A percentile compares a stretch with the other conserved stretches of the same genome.
Conservation (phyloP, 2,888 invertebrate species). For the Diarsia brunnea region DNA sequence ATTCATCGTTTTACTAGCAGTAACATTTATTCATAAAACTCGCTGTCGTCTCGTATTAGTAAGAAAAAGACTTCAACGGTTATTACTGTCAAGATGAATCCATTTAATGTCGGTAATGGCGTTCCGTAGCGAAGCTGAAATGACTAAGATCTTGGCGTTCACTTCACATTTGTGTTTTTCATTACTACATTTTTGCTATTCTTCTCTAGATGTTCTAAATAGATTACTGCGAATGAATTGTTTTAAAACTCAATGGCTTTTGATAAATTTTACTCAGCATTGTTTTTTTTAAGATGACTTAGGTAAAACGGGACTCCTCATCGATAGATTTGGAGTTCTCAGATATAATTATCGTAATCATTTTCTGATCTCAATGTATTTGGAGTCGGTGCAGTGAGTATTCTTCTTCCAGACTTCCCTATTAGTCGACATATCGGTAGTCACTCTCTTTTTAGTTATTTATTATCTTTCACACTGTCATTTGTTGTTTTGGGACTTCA, state of each 20-base stretch:
- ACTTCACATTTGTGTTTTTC: constrained; percentile 24
- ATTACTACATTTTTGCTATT: constrained; percentile 1
- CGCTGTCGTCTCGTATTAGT: constrained; percentile 2
- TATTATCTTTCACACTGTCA: not conserved
- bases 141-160: constrained; percentile 24
- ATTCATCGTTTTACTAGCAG: not conserved
- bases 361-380: not conserved
- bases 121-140: constrained; percentile 13
- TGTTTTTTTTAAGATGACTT: not conserved
- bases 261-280: not conserved
- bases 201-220: constrained; percentile 17
- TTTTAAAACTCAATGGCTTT: not conserved
- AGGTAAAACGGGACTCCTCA: too few species aligned
- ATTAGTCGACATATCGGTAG: not conserved
- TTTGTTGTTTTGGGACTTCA: not conserved
- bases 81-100: constrained; percentile 34
- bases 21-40: constrained; percentile 8
- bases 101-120: constrained; percentile 22
- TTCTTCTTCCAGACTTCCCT: not conserved
- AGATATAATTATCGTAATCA: not conserved
- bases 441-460: not conserved
- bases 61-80: constrained; percentile 19
- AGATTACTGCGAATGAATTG: constrained; percentile 20
- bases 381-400: not conserved
- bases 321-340: not conserved